A percentile compares a stretch with the other conserved stretches of the same genome.
phyloP scores from a whole-genome alignment of 2,888 invertebrate species.

The Cryptus viduatorius region DNA sequence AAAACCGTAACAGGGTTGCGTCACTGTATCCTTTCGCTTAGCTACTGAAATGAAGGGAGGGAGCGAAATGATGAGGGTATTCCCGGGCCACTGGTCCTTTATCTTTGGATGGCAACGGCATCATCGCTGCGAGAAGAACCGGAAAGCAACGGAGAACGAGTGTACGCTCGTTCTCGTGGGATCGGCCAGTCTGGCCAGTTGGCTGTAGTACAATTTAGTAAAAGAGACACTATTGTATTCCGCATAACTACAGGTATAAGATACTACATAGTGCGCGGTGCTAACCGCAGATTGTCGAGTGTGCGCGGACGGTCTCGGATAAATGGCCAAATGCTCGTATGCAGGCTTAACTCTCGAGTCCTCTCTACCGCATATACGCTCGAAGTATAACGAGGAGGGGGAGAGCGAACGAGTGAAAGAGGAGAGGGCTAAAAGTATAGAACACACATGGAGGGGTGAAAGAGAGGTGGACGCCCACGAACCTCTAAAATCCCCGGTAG shows the following conservation, averaged over 20 bases:
- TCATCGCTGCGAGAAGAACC: background rate
- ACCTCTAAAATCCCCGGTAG: slow-evolving; percentile 48
- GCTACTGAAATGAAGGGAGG: background rate
- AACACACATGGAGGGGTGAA: background rate
- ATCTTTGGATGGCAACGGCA: slow-evolving; percentile 7
- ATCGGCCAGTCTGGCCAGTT: background rate
- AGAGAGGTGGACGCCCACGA: background rate
- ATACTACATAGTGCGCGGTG: background rate
- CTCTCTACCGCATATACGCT: slow-evolving; percentile 7
- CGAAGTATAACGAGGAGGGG: background rate
- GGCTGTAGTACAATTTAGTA: background rate
- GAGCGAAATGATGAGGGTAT: slow-evolving; percentile 4
- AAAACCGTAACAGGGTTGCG: background rate
- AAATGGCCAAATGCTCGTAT: slow-evolving; percentile 74
- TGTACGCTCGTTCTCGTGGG: background rate
- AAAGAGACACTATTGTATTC: background rate
- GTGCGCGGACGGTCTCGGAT: slow-evolving; percentile 64
- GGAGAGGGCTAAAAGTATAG: background rate
- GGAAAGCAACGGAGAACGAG: slow-evolving; percentile 18
- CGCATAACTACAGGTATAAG: background rate
- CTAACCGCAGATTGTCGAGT: slow-evolving; percentile 70
- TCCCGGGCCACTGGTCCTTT: background rate
- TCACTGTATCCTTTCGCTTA: slow-evolving; percentile 1
- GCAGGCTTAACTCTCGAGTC: slow-evolving; percentile 72
- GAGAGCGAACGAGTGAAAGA: background rate